Evolutionary conservation across 1,140 invertebrate species (phyloP).

Genomic region (Hermetia illucens): DNA sequence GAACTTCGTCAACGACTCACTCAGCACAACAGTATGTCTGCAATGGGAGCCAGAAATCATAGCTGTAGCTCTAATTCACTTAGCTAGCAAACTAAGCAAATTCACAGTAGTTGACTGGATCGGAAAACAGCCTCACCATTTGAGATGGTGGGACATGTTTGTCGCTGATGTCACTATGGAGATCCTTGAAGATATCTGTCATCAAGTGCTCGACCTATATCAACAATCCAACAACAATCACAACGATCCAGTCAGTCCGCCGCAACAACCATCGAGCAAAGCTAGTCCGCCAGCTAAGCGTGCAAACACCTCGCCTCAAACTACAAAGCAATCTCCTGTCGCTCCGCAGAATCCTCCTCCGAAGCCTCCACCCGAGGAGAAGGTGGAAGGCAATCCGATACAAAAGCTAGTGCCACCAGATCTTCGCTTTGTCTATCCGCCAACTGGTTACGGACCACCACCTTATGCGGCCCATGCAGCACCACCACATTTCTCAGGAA

Average conservation of each 20-base stretch:
- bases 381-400: conserved; percentile 2
- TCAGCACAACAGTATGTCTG: conserved; percentile 90
- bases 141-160: conserved; percentile 96
- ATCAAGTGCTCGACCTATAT: conserved; percentile 80
- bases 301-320: conserved; percentile 8
- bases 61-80: conserved; percentile 91
- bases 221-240: conserved; percentile 43
- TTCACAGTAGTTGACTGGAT: conserved; percentile 91
- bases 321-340: background rate
- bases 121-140: conserved; percentile 64
- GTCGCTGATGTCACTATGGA: conserved; percentile 86
- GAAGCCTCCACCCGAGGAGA: conserved; percentile 5
- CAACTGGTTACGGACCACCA: conserved; percentile 7
- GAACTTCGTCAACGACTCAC: conserved; percentile 98
- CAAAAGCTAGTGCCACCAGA: conserved; percentile 5
- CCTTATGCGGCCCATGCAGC: conserved; percentile 1
- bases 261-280: conserved; percentile 32
- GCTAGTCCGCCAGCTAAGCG: conserved; percentile 14
- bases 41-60: conserved; percentile 99
- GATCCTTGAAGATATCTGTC: conserved; percentile 92
- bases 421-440: too few species aligned
- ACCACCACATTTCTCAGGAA: background rate
- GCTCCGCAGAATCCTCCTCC: conserved; percentile 7
- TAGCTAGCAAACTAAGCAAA: conserved; percentile 91
- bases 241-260: conserved; percentile 43